These are phyloP conservation scores for Parauchenoglanis ngamensis DNA, from an alignment of 2,797 vertebrate species.

Conservation along the genomic window DNA sequence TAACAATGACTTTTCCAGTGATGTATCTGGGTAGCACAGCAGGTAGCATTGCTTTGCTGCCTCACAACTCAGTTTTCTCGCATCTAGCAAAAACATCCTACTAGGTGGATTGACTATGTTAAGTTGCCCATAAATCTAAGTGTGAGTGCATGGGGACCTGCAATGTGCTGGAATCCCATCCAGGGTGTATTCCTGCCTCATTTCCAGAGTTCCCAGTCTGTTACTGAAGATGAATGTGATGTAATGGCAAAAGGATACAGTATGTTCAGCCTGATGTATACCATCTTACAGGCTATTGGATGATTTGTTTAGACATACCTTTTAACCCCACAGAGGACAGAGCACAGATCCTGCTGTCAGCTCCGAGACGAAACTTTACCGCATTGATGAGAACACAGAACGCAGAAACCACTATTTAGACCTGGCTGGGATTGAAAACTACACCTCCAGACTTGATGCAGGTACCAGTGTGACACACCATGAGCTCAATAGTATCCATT, in stretches of 20 bases:
- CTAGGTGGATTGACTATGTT: background rate
- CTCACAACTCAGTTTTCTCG: background rate
- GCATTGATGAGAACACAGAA: slow-evolving; percentile 85
- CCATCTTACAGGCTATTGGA: background rate
- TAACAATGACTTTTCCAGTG: background rate
- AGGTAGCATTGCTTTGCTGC: background rate
- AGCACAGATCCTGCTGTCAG: slow-evolving; percentile 59
- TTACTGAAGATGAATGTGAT: background rate
- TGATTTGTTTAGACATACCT: background rate
- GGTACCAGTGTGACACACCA: slow-evolving; percentile 14
- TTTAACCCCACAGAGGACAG: slow-evolving; percentile 60
- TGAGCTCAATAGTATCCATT: background rate
- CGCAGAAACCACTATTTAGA: slow-evolving; percentile 87
- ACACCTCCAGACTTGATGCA: slow-evolving; percentile 80
- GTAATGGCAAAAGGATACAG: background rate
- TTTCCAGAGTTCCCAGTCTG: background rate
- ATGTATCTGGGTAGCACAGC: background rate
- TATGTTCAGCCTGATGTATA: background rate
- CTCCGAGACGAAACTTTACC: slow-evolving; percentile 74
- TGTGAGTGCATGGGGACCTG: background rate
- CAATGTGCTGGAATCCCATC: background rate
- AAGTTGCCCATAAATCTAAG: background rate
- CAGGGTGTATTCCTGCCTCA: background rate
- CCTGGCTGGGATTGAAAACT: slow-evolving; percentile 85
- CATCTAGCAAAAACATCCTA: background rate